Percentiles rank a stretch among this genome's conserved stretches.
Conservation (phyloP, 2,113 vertebrate species). For the Beaufortia kweichowensis region DNA sequence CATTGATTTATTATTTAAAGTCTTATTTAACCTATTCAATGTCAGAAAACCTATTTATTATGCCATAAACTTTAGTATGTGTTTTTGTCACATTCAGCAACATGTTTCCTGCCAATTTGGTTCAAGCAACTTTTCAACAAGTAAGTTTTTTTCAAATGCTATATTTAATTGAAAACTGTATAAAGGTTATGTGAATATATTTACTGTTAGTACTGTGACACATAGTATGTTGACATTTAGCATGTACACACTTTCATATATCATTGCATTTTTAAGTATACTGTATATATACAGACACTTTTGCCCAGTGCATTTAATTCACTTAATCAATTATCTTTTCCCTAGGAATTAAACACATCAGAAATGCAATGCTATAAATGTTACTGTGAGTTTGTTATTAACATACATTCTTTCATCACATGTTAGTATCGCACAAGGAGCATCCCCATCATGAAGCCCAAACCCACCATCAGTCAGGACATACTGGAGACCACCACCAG, state of each 20-base stretch:
- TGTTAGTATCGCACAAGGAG: conserved; percentile 90
- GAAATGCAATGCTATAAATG: too few species aligned
- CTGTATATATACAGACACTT: too few species aligned
- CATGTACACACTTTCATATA: too few species aligned
- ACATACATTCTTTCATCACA: neutral
- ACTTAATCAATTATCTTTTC: too few species aligned
- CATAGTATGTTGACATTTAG: too few species aligned
- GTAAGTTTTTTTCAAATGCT: conserved; percentile 63
- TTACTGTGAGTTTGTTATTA: neutral
- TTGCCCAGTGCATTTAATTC: neutral
- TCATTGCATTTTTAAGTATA: neutral
- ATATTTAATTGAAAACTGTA: too few species aligned
- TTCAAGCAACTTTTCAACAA: conserved; percentile 98
- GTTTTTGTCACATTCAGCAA: conserved; percentile 78
- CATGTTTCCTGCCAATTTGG: conserved; percentile 97
- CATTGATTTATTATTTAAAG: too few species aligned
- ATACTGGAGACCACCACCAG: conserved; percentile 77
- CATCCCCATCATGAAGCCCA: conserved; percentile 82
- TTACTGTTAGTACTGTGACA: too few species aligned
- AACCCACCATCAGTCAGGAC: conserved; percentile 68
- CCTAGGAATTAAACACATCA: too few species aligned
- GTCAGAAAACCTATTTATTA: neutral
- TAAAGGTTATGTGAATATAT: too few species aligned
- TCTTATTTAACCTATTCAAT: too few species aligned
- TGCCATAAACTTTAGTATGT: neutral